Conservation (phyloP, 2,113 vertebrate genomes). For the Thunnus maccoyii region DNA sequence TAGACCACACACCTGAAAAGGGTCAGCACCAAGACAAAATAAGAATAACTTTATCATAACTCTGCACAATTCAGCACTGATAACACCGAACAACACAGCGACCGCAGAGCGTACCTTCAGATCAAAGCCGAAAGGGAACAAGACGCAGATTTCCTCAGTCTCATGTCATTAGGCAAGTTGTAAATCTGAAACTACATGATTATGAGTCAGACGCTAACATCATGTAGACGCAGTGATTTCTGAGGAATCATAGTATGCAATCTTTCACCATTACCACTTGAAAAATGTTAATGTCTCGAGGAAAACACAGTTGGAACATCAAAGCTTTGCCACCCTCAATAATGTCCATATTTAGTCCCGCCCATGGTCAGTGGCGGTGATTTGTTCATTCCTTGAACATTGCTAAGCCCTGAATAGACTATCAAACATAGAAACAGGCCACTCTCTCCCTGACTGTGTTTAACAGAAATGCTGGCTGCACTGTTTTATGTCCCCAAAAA, state of each 20-base stretch:
- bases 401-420: conserved; percentile 34
- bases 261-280: not conserved
- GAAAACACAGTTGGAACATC: not conserved
- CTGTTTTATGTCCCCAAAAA: not conserved
- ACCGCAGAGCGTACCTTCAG: not conserved
- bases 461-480: not conserved
- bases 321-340: conserved; percentile 11
- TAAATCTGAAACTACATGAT: not conserved
- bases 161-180: not conserved
- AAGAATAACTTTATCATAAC: not conserved
- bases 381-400: conserved; percentile 44
- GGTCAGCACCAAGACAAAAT: not conserved
- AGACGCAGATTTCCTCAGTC: conserved; percentile 7
- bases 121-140: not conserved
- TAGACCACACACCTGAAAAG: not conserved
- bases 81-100: not conserved
- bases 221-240: not conserved
- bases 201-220: conserved; percentile 11
- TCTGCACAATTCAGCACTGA: not conserved
- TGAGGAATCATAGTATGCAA: not conserved
- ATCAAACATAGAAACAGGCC: not conserved
- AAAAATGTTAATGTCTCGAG: not conserved
- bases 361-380: conserved; percentile 20
- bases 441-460: not conserved
- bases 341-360: conserved; percentile 59